These are phyloP conservation scores for Coelopa pilipes DNA, from an alignment of 2,888 invertebrate species.

Conservation along the genomic window DNA sequence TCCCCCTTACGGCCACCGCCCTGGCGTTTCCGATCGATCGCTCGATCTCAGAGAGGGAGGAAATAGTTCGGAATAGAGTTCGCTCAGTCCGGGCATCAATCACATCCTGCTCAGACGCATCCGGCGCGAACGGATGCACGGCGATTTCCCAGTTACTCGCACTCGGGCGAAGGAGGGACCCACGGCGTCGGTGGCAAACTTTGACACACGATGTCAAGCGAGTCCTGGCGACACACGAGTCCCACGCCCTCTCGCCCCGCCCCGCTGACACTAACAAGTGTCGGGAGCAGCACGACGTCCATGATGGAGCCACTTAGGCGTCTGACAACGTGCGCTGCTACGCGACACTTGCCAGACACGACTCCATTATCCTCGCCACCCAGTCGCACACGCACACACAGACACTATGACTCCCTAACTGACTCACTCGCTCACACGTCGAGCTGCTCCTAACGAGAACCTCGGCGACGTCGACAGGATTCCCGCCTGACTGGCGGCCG, in stretches of 20 bases:
- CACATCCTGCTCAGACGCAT: background rate
- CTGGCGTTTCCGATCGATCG: no score
- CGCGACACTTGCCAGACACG: constrained; percentile 19
- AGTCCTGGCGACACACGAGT: constrained; percentile 14
- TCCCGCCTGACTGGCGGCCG: background rate
- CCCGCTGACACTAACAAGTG: background rate
- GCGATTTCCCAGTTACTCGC: constrained; percentile 22
- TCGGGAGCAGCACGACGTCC: background rate
- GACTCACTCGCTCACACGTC: background rate
- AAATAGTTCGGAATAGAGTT: no score
- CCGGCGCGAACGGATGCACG: constrained; percentile 15
- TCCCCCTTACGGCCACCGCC: no score
- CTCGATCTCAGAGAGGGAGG: no score
- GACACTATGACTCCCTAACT: background rate
- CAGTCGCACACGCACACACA: background rate
- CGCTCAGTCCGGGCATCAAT: no score
- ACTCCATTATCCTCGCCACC: constrained; percentile 19
- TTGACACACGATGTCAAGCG: constrained; percentile 18
- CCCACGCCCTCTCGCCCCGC: background rate
- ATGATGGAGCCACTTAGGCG: constrained; percentile 33
- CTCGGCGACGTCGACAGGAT: background rate
- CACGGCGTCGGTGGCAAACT: constrained; percentile 23
- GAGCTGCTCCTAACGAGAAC: background rate
- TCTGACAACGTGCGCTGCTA: constrained; percentile 9
- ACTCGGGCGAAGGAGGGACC: background rate